Base-by-base conservation (phyloP, 2,888 invertebrate species). In the Coelinius sp. region DNA sequence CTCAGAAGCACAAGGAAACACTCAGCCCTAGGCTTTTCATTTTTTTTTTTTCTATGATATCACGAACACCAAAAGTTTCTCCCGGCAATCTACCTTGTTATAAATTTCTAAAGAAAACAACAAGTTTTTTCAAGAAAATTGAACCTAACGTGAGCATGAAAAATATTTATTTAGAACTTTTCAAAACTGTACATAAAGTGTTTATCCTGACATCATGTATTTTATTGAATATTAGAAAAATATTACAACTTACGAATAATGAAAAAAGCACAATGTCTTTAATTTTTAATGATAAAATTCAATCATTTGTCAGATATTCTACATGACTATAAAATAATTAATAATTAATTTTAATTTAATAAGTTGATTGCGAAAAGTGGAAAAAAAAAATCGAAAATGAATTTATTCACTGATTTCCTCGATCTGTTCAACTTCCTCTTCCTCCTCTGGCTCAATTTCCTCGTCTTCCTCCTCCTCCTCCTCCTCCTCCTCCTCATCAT, bases 111-210 rank as follows among this genome's bases (percentile, higher is more conserved):
- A 25, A 44, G 63, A 25, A 31, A 35, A 38, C 17, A 17, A 63
- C n/a, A n/a, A 10, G n/a, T 27, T 31, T 1, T 17, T 38, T 63
- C 17, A 12, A 25, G 24, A 0, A 24, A 59, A 44, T 41, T 5
- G 7, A 7, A 59, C 20, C 17, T 10, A 20, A 8, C 25, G 14
- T 27, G 35, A 59, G 52, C 67, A 69, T 74, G 76, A 78, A 79
- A 82, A 82, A 80, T 82, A 82, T 82, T 82, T 82, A 81, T 82
- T 82, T 79, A 53, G 71, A 77, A 78, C 74, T 70, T 65, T 14
- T 35, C 74, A 76, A n/a, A 75, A 77, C 78, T 79, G 74, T 77
- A 76, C 68, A 75, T 46, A 66, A 49, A 7, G 20, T 17, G 35
- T 17, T 68, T 52, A 56, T 56, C 24, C 10, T n/a, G 35, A 59